Percentiles rank a stretch among this genome's conserved stretches.
These are phyloP conservation scores for Lates calcarifer DNA, from an alignment of 2,113 vertebrate genomes.

Conservation along the genomic window DNA sequence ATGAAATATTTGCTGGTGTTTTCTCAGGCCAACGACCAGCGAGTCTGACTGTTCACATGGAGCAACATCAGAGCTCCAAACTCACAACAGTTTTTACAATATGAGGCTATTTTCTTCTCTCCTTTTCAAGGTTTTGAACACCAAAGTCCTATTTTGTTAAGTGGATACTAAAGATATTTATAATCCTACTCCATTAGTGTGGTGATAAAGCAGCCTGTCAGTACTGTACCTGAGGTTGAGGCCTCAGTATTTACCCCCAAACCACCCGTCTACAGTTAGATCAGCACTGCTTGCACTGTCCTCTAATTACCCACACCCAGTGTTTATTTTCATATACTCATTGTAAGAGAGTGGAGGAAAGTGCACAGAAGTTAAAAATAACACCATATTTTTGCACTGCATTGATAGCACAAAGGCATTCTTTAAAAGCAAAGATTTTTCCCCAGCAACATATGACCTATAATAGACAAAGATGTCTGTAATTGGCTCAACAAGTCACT, in stretches of 20 bases:
- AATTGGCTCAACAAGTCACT: not conserved
- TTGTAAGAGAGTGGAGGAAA: slow-evolving; percentile 35
- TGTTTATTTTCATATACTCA: slow-evolving; percentile 61
- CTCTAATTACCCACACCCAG: slow-evolving; percentile 41
- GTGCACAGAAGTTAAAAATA: slow-evolving; percentile 42
- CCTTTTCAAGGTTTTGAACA: not conserved
- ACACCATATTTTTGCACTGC: slow-evolving; percentile 8
- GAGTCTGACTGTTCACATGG: slow-evolving; percentile 31
- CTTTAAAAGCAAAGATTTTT: not conserved
- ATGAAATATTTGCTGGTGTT: slow-evolving; percentile 74
- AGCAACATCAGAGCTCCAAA: slow-evolving; percentile 8
- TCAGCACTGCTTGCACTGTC: slow-evolving; percentile 43
- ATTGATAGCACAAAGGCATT: not conserved
- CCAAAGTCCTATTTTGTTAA: not conserved
- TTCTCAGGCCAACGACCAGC: slow-evolving; percentile 64
- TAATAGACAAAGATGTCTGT: not conserved
- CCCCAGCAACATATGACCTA: not conserved
- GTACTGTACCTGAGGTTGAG: slow-evolving; percentile 11
- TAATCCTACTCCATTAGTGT: not conserved
- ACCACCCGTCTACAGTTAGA: slow-evolving; percentile 32
- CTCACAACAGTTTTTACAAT: slow-evolving; percentile 3
- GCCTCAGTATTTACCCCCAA: slow-evolving; percentile 40
- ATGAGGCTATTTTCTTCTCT: not conserved
- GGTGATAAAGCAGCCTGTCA: not conserved
- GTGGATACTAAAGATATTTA: not conserved